Conservation (phyloP, 2,888 invertebrate genomes). For the Cryptops parisi region DNA sequence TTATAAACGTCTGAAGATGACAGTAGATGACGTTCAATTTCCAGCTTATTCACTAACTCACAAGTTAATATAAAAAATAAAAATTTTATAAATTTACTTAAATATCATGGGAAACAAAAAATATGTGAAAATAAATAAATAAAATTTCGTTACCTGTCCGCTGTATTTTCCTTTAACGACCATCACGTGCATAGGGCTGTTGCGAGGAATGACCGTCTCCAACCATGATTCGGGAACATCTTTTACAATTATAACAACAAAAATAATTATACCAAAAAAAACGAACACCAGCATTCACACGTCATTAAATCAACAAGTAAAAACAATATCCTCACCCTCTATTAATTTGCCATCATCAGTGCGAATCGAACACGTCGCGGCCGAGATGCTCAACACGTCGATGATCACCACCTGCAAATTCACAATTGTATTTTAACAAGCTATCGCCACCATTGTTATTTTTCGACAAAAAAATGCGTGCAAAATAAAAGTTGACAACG, state of each 20-base stretch:
- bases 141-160: slow-evolving; percentile 30
- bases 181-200: slow-evolving; percentile 28
- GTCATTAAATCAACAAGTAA: too few relatives aligned
- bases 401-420: slow-evolving; percentile 17
- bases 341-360: slow-evolving; percentile 19
- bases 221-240: slow-evolving; percentile 29
- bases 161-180: slow-evolving; percentile 30
- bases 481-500: background rate
- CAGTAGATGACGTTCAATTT: too few relatives aligned
- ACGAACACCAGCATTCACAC: background rate
- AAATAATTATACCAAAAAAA: too few relatives aligned
- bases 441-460: background rate
- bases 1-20: too few relatives aligned
- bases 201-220: slow-evolving; percentile 34
- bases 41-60: too few relatives aligned
- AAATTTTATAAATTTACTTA: too few relatives aligned
- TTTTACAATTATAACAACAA: too few relatives aligned
- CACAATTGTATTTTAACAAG: background rate
- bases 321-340: slow-evolving; percentile 14
- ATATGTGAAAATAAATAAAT: too few relatives aligned
- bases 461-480: background rate
- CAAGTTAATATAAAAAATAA: too few relatives aligned
- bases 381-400: background rate
- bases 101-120: too few relatives aligned
- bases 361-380: slow-evolving; percentile 16